Base-by-base conservation (phyloP, 2,797 vertebrate genomes). In the Neosalanx taihuensis region DNA sequence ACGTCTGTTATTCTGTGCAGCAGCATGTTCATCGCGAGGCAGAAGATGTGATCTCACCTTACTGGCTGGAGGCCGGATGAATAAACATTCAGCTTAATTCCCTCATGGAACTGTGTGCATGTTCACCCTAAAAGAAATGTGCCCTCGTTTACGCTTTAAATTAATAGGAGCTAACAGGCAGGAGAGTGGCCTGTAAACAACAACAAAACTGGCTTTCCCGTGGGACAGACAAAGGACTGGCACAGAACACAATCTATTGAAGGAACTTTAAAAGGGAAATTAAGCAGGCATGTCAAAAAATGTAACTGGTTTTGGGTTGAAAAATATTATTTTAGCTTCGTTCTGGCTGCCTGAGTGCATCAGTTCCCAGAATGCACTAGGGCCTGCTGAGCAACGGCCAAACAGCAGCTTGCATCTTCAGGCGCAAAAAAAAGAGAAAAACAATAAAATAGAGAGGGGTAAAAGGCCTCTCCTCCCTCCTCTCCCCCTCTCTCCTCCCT, bases 271-370 rank as follows among this genome's bases (percentile, higher is more conserved):
- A 81, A 88, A 89, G 85, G 78, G 84, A 88, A 91, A 88, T 90
- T 85, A 89, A 87, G 83, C 83, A 79, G 76, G 86, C 73, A 86
- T 85, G 87, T 90, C 86, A 86, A 85, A 86, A 87, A 87, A 85
- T 83, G 81, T 82, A 89, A 90, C 84, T 85, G 82, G 84, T 83
- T 84, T 37, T 29, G 41, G 72, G 71, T 86, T 84, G 84, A 72
- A 87, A 85, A 89, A 76, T 72, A 71, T 84, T 85, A 83, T 76
- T 86, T 88, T 88, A 80, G 80, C 85, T 83, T 83, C 26, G 53
- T 77, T 69, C 79, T 80, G 65, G 80, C 81, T 81, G 75, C 79
- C 72, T 81, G 67, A 2, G 74, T 2, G 61, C 77, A 79, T 58
- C 67, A 66, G 79, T 75, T 84, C 76, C 78, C 79, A 84, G 83